A percentile compares a stretch with the other conserved stretches of the same genome.
Evolutionary conservation across 2,888 invertebrate genomes (phyloP).

Genomic region (Pristionchus mayeri): DNA sequence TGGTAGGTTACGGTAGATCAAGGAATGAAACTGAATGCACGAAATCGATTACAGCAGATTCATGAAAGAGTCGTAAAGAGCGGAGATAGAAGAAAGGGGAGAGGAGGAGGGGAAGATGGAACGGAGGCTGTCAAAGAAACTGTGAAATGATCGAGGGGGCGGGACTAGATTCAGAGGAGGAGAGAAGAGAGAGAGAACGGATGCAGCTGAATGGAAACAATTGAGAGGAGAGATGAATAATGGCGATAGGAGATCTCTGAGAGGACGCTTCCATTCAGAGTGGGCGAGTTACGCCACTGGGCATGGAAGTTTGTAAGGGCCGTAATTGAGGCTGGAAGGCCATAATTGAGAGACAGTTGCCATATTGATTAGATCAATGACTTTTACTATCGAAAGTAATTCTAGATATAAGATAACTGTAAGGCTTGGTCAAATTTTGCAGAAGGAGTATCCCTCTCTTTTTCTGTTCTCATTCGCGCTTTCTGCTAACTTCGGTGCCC

Average conservation of each 20-base stretch:
- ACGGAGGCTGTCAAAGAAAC: too few relatives aligned
- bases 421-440: neutral
- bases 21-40: neutral
- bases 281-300: too few relatives aligned
- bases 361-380: too few relatives aligned
- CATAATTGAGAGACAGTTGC: too few relatives aligned
- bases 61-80: neutral
- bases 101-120: neutral
- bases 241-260: neutral
- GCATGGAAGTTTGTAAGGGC: too few relatives aligned
- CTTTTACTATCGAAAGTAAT: too few relatives aligned
- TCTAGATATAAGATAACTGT: too few relatives aligned
- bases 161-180: neutral
- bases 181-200: neutral
- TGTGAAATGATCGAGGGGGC: conserved; percentile 16
- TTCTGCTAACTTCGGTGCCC: neutral
- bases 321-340: too few relatives aligned
- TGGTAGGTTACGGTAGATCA: too few relatives aligned
- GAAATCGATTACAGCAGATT: neutral
- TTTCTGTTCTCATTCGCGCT: too few relatives aligned
- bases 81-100: neutral
- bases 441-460: neutral
- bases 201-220: neutral
- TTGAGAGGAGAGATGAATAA: neutral
- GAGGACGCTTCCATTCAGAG: neutral